These are phyloP conservation scores for Neolamprologus ventralis DNA, from an alignment of 2,113 vertebrate species.

Conservation along the genomic window DNA sequence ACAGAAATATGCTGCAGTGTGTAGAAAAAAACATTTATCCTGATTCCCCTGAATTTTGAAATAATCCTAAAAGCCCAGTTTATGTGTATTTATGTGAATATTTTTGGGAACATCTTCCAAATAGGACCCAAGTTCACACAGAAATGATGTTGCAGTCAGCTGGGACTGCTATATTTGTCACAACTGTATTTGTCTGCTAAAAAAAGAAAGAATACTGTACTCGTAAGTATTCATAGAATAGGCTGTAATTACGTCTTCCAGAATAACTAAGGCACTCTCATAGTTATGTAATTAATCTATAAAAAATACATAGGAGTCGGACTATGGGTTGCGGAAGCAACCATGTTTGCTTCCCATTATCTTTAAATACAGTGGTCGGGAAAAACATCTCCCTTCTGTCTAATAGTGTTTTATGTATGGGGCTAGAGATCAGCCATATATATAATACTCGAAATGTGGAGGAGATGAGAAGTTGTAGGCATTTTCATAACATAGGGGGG, in stretches of 20 bases:
- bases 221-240: background rate
- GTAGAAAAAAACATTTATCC: background rate
- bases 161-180: background rate
- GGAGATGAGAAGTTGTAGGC: background rate
- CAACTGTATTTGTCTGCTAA: background rate
- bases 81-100: background rate
- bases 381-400: background rate
- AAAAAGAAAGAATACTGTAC: background rate
- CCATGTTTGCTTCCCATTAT: background rate
- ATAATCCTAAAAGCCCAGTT: background rate
- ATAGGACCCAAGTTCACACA: background rate
- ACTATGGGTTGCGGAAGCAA: fast-evolving
- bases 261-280: background rate
- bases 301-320: fast-evolving
- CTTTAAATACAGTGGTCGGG: background rate
- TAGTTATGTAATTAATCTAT: background rate
- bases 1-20: background rate
- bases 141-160: fast-evolving
- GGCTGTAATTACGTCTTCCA: background rate
- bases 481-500: background rate
- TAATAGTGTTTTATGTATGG: background rate
- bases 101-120: background rate
- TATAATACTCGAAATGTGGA: background rate
- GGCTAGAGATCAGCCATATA: background rate
- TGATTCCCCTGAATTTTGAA: background rate